Conservation (phyloP, 1,140 invertebrate genomes). For the Bombus pascuorum region DNA sequence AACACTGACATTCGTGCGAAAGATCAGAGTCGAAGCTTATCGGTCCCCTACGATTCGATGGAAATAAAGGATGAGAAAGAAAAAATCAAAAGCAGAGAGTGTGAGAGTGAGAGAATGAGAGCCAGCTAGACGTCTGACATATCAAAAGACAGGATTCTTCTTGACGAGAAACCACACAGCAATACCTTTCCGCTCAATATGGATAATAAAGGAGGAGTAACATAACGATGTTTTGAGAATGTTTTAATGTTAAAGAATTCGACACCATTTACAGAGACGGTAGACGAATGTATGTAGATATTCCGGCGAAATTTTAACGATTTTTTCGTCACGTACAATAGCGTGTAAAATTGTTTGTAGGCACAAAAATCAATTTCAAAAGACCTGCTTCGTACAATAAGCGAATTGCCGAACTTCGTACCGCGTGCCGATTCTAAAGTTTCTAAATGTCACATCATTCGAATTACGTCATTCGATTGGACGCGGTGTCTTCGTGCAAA, state of each 20-base stretch:
- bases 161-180: constrained; percentile 75
- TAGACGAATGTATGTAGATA: constrained; percentile 35
- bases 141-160: constrained; percentile 77
- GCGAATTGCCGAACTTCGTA: background rate
- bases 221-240: constrained; percentile 55
- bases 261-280: background rate
- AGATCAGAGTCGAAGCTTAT: no score
- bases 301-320: constrained; percentile 3
- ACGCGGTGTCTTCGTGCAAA: background rate
- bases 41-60: background rate
- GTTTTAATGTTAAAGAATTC: constrained; percentile 56
- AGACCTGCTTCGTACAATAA: background rate
- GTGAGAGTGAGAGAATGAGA: background rate
- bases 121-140: constrained; percentile 72
- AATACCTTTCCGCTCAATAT: constrained; percentile 79
- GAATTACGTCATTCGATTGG: background rate
- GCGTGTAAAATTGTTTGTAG: background rate
- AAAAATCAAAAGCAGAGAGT: background rate
- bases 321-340: background rate
- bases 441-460: constrained; percentile 2
- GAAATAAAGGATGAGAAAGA: background rate
- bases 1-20: background rate
- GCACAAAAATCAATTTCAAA: background rate
- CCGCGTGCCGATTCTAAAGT: constrained; percentile 10
- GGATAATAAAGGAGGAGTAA: constrained; percentile 68